These are phyloP conservation scores for Drosophila differens DNA, from an alignment of 2,888 invertebrate species.

Conservation along the genomic window DNA sequence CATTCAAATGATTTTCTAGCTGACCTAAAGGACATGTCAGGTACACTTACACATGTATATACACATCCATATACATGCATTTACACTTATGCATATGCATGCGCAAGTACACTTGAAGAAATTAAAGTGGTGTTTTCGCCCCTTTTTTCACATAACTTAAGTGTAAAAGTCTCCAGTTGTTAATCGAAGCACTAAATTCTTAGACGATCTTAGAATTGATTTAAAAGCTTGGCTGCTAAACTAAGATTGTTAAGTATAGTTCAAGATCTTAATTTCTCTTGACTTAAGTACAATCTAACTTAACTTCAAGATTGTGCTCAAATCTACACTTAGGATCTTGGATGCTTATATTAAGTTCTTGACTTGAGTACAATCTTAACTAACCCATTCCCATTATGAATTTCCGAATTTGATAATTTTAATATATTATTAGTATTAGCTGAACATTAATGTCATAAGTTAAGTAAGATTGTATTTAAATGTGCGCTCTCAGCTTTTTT, in stretches of 20 bases:
- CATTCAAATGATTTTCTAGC: conserved; percentile 70
- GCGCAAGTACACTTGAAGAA: background rate
- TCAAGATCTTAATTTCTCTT: too few relatives aligned
- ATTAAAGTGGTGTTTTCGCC: background rate
- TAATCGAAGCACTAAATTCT: too few relatives aligned
- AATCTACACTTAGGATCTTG: background rate
- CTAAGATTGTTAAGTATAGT: background rate
- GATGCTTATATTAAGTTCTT: background rate
- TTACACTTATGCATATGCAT: background rate
- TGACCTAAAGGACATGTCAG: conserved; percentile 19
- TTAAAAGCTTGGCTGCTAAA: background rate
- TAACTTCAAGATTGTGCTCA: too few relatives aligned
- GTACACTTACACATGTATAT: conserved; percentile 3
- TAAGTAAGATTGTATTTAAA: background rate
- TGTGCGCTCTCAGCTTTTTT: background rate
- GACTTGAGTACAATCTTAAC: background rate
- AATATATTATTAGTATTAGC: background rate
- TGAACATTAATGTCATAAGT: background rate
- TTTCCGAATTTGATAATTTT: background rate
- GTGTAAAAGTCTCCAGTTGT: too few relatives aligned
- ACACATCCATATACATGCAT: background rate
- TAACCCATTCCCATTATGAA: background rate
- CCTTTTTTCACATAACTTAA: background rate
- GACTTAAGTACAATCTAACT: background rate
- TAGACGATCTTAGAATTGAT: too few relatives aligned